Percentiles rank a stretch among this genome's conserved stretches.
Evolutionary conservation across 2,888 invertebrate species (phyloP).

Genomic region (Crossocerus cetratus): DNA sequence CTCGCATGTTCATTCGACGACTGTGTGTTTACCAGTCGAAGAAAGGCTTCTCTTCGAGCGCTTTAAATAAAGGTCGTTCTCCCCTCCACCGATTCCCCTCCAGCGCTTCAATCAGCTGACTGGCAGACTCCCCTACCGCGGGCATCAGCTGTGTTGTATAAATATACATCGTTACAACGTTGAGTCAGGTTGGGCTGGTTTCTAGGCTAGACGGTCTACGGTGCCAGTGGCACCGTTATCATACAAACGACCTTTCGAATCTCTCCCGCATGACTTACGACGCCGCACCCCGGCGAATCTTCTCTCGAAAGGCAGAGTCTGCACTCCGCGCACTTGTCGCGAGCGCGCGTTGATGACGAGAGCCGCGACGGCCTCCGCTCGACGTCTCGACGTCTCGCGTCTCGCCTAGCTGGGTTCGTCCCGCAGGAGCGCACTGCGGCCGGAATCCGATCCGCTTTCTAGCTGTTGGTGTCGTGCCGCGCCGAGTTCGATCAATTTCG

Average conservation of each 20-base stretch:
- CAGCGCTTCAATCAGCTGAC: slow-evolving; percentile 72
- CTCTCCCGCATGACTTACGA: too few relatives aligned
- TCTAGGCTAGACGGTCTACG: slow-evolving; percentile 61
- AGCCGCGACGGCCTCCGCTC: too few relatives aligned
- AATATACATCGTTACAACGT: slow-evolving; percentile 69
- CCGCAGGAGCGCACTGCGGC: slow-evolving; percentile 10
- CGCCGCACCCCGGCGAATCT: too few relatives aligned
- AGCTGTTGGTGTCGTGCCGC: background rate
- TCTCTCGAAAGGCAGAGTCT: background rate
- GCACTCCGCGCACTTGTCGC: too few relatives aligned
- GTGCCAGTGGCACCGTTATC: slow-evolving; percentile 57
- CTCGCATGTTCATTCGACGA: slow-evolving; percentile 57
- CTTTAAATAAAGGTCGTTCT: slow-evolving; percentile 72
- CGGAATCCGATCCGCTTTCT: slow-evolving; percentile 21
- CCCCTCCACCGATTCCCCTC: slow-evolving; percentile 66
- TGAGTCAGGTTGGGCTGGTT: slow-evolving; percentile 68
- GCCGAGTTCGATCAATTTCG: slow-evolving; percentile 24
- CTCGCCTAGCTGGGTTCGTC: too few relatives aligned
- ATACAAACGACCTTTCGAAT: slow-evolving; percentile 11
- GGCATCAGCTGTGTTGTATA: slow-evolving; percentile 69
- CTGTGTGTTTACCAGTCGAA: slow-evolving; percentile 62
- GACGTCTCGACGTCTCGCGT: too few relatives aligned
- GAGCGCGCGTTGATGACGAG: too few relatives aligned
- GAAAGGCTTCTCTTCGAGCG: slow-evolving; percentile 64
- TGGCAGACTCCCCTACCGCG: slow-evolving; percentile 57